Percentiles rank a stretch among this genome's conserved stretches.
Conservation (phyloP, 2,113 vertebrate species). For the Ceratotherium simum region DNA sequence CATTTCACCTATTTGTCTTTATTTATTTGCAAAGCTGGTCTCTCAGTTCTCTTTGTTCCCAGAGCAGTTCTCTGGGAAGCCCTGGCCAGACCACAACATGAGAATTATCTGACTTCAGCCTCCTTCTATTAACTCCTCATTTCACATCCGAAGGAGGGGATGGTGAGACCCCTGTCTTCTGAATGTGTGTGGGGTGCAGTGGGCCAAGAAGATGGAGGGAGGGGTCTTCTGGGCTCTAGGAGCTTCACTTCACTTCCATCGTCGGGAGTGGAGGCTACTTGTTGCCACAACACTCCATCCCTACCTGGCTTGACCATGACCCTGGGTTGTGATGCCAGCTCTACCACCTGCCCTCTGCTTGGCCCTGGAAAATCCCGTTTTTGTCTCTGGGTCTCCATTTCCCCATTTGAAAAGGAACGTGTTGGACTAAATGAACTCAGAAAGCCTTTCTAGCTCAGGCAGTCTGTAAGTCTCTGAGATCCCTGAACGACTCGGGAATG, state of each 20-base stretch:
- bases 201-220: not conserved
- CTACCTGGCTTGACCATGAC: too few species aligned
- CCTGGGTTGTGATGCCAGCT: not conserved
- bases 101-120: not conserved
- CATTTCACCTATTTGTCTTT: not conserved
- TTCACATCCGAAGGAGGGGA: not conserved
- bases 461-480: not conserved
- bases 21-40: not conserved
- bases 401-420: not conserved
- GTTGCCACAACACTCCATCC: not conserved
- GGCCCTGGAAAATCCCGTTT: not conserved
- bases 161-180: not conserved
- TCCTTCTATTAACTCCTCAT: not conserved
- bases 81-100: not conserved
- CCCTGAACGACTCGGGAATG: not conserved
- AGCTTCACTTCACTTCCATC: not conserved
- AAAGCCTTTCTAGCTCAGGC: not conserved
- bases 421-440: not conserved
- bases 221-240: not conserved
- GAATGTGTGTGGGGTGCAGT: not conserved
- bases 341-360: not conserved
- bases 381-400: not conserved
- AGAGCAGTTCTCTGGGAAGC: not conserved
- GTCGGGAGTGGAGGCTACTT: not conserved
- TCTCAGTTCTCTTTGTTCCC: not conserved